phyloP scores from a whole-genome alignment of 2,888 invertebrate genomes.

The Tipula vernalis region DNA sequence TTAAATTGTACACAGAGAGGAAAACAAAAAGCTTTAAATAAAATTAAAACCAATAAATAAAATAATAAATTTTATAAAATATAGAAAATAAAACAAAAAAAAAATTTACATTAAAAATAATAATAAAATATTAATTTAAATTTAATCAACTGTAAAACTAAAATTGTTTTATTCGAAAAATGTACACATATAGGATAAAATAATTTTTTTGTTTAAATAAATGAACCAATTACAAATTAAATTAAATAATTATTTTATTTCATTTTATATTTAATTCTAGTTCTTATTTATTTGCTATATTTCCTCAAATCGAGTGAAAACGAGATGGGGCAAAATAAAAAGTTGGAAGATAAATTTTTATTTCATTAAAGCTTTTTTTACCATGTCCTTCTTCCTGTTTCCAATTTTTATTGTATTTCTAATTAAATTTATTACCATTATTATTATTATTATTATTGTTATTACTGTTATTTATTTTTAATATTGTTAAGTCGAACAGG shows the following conservation, averaged over 20 bases:
- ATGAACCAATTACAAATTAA: background rate
- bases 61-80: background rate
- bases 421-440: background rate
- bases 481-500: background rate
- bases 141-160: background rate
- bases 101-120: background rate
- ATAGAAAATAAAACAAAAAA: background rate
- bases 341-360: background rate
- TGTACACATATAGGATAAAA: background rate
- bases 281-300: background rate
- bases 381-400: background rate
- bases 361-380: background rate
- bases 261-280: background rate
- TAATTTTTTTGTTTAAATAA: background rate
- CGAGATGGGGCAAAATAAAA: background rate
- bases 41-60: background rate
- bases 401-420: background rate
- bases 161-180: background rate
- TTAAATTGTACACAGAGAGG: background rate
- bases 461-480: background rate
- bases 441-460: background rate
- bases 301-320: background rate
- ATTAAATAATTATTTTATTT: background rate
- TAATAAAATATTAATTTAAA: constrained; percentile 4
- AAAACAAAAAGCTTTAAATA: background rate